Conservation (phyloP, 64 coral and sea anemone species). For the Anthopleura sola region DNA sequence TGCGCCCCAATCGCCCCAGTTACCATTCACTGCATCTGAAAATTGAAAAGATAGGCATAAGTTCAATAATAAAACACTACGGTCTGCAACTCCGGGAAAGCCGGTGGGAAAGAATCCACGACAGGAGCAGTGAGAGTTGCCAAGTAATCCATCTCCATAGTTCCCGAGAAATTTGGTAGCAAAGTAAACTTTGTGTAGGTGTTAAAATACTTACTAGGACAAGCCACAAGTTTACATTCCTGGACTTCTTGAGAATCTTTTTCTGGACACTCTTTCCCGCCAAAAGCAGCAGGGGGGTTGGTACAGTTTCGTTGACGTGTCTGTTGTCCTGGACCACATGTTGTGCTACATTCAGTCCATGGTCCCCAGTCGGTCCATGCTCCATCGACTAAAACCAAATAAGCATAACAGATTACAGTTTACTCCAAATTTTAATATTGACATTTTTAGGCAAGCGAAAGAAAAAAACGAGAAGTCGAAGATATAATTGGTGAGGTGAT, state of each 20-base stretch:
- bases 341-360: conserved; percentile 18
- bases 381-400: conserved; percentile 14
- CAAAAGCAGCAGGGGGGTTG: conserved; percentile 12
- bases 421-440: too few species aligned
- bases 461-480: too few species aligned
- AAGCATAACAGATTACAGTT: neutral
- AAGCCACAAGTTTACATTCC: neutral
- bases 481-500: too few species aligned
- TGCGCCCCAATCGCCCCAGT: conserved; percentile 40
- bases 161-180: neutral
- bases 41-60: neutral
- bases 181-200: neutral
- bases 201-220: conserved; percentile 11
- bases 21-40: conserved; percentile 22
- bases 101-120: too few species aligned
- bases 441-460: too few species aligned
- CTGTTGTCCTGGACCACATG: conserved; percentile 26
- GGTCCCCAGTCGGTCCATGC: conserved; percentile 4
- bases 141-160: too few species aligned
- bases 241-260: neutral
- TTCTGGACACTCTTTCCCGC: conserved; percentile 10
- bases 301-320: conserved; percentile 19
- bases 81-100: too few species aligned
- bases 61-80: neutral
- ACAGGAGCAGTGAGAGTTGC: too few species aligned